Base-by-base conservation (phyloP, 2,797 vertebrate species). In the Karalla daura region DNA sequence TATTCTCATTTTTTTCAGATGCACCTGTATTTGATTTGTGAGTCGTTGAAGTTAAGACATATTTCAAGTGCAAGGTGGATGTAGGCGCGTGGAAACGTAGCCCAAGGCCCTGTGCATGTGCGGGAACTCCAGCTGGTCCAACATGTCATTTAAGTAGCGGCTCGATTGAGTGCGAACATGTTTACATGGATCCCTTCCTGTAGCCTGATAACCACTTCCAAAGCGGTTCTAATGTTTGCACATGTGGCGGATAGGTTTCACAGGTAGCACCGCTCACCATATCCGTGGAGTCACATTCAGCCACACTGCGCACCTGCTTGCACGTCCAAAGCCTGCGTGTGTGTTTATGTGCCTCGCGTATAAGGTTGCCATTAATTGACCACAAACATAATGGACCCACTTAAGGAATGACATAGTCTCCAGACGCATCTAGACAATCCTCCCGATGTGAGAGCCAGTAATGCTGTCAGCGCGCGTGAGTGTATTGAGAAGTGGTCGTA, bases 381-480 rank as follows among this genome's bases (percentile, higher is more conserved):
- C 90, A 74, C 90, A 91, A 83, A 84, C 90, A 88, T 94, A 92
- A 94, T 93, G 91, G 90, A 78, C 51, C 85, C 88, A 91, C 86
- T 92, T 89, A 83, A 89, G 84, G 75, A 83, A 88, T 81, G 66
- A 81, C 76, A 81, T 25, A 18, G 73, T 77, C 76, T 76, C 49
- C 17, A 18, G 51, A 35, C 75, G 46, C 65, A 79, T 62, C 84
- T 76, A 50, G 76, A 86, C 88, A 85, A 85, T 69, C 76, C 77
- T 41, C 2, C 36, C 64, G 52, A 84, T 76, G 75, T 72, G 41
- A 83, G 62, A 71, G 76, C 43, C 74, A 53, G 3, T 86, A 78
- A 86, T 82, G 72, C 61, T 77, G 61, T 54, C 37, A n/a, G 44
- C 66, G 56, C 78, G 75, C 7, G 4, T 67, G 51, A 80, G 65